Conservation (phyloP, 2,113 vertebrate species). For the Grallaria varia region DNA sequence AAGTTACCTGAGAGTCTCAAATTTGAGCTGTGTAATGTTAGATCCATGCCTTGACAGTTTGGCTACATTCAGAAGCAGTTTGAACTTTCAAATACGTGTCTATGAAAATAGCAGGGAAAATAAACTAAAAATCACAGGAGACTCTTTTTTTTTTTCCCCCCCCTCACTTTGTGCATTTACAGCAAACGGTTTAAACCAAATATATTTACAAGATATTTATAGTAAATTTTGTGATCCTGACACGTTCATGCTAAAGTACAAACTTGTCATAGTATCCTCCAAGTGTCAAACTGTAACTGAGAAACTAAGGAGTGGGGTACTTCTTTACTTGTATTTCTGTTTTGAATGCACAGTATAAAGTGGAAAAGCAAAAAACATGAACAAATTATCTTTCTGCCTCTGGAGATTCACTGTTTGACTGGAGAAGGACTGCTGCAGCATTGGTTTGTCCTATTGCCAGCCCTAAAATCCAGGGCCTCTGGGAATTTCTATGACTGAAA, state of each 20-base stretch:
- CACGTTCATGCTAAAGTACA: background rate
- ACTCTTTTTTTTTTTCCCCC: background rate
- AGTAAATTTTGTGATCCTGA: background rate
- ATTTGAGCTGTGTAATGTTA: background rate
- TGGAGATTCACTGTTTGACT: background rate
- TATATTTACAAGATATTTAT: slow-evolving; percentile 4
- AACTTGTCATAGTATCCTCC: background rate
- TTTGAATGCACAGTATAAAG: background rate
- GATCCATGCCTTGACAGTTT: background rate
- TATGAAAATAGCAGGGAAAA: slow-evolving; percentile 7
- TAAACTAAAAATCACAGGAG: background rate
- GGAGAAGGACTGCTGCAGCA: background rate
- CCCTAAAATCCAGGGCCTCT: background rate
- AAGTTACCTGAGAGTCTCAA: background rate
- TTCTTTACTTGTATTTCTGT: background rate
- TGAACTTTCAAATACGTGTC: background rate
- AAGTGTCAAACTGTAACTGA: slow-evolving; percentile 6
- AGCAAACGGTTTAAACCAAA: background rate
- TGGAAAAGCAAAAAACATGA: background rate
- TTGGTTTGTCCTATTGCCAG: background rate
- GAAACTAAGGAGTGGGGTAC: background rate
- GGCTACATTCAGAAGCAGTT: background rate
- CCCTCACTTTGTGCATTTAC: background rate
- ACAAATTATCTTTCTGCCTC: background rate
- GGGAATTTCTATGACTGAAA: background rate